Base-by-base conservation (phyloP, 92 coral and sea anemone species). In the Virgularia gustaviana region DNA sequence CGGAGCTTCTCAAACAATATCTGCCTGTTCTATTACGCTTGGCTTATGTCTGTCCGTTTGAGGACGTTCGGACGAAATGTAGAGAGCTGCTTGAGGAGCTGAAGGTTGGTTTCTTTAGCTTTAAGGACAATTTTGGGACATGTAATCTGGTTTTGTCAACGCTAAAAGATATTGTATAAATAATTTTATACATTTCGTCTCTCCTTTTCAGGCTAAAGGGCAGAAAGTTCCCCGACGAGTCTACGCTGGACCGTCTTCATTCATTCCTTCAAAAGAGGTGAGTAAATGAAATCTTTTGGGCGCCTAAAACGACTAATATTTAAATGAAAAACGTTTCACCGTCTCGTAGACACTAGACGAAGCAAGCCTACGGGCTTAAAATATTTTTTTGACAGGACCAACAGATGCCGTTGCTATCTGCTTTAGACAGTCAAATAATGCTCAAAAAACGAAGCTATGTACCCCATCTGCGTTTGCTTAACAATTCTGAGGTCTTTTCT, bases 241-340 rank as follows among this genome's bases (percentile, higher is more conserved):
- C 23, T 67, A 84, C 75, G 82, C 83, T 57, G 98, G 98, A 0
- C 94, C 98, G 6, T 78, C 98, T 28, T 76, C 55, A 34, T 92
- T 92, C 49, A 84, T 92, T 31, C 90, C 98, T 51, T 92, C 96
- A 4, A 85, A 85, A 82, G 94, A 92, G 88, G 98, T 89, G 76
- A 71, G 90, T 75, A n/a, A 42, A 58, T 30, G 7, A 4, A 8
- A 18, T 8, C 32, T 47, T 4, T 25, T 16, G 10, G 18, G 65
- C 2, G 51, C 51, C 4, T 11, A 5, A 19, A 36, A 60, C n/a
- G n/a, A n/a, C n/a, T n/a, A n/a, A n/a, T n/a, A n/a, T n/a, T n/a
- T n/a, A n/a, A n/a, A n/a, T n/a, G n/a, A n/a, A n/a, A n/a, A n/a
- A n/a, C n/a, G n/a, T n/a, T n/a, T n/a, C n/a, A n/a, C n/a, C n/a